These are phyloP conservation scores for Agrochola circellaris DNA, from an alignment of 2,888 invertebrate genomes.

Conservation along the genomic window DNA sequence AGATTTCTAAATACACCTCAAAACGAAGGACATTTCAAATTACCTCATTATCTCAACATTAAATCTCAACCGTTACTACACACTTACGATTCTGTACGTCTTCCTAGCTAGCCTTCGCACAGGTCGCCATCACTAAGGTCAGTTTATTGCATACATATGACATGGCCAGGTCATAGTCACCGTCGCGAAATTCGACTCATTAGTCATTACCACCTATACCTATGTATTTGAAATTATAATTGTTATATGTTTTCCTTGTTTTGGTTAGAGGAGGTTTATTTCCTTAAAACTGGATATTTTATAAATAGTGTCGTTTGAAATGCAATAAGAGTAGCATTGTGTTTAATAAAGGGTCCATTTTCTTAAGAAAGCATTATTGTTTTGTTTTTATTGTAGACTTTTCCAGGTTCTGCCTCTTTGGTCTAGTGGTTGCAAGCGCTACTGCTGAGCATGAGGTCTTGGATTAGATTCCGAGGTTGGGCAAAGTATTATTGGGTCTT, in stretches of 20 bases:
- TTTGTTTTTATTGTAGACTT: not conserved
- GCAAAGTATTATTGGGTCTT: too few species aligned
- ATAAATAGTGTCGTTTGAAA: not conserved
- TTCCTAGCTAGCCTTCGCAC: slow-evolving; percentile 28
- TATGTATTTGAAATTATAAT: slow-evolving; percentile 44
- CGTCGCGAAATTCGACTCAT: slow-evolving; percentile 47
- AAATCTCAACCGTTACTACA: slow-evolving; percentile 12
- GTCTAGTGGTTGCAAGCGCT: too few species aligned
- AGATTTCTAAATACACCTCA: not conserved
- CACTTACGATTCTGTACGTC: slow-evolving; percentile 43
- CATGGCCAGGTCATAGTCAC: slow-evolving; percentile 21
- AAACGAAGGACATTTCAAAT: slow-evolving; percentile 4
- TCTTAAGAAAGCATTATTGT: not conserved
- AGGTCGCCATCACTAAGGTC: slow-evolving; percentile 41
- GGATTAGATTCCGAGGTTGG: too few species aligned
- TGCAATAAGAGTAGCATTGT: not conserved
- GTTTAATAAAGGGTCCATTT: not conserved
- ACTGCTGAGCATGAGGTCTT: too few species aligned
- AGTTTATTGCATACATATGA: slow-evolving; percentile 17
- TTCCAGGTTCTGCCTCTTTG: too few species aligned
- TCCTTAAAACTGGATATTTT: slow-evolving; percentile 16
- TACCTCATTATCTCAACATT: not conserved
- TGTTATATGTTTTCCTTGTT: slow-evolving; percentile 53
- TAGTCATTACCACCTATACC: slow-evolving; percentile 27
- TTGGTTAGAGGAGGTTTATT: slow-evolving; percentile 17